Percentiles rank a stretch among this genome's conserved stretches.
Evolutionary conservation across 2,797 vertebrate species (phyloP).

Genomic region (Triplophysa yarkandensis): DNA sequence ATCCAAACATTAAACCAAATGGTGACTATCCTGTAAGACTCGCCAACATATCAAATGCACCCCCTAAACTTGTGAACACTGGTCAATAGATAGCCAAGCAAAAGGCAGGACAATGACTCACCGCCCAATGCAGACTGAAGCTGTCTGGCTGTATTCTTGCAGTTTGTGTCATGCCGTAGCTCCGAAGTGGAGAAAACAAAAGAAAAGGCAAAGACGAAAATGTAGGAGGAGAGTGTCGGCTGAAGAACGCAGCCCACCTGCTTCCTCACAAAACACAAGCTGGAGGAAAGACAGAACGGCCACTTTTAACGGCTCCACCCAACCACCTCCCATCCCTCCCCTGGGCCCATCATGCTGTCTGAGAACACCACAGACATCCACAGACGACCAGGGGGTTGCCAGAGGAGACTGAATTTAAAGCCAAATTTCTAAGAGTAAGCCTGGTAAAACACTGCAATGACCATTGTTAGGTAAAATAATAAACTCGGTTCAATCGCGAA

Average conservation of each 20-base stretch:
- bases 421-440: not conserved
- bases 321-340: conserved; percentile 36
- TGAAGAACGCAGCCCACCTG: conserved; percentile 53
- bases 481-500: not conserved
- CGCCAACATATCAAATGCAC: conserved; percentile 11
- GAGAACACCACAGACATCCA: conserved; percentile 34
- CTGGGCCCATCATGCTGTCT: conserved; percentile 33
- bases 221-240: not conserved
- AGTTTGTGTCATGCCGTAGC: conserved; percentile 17
- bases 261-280: conserved; percentile 42
- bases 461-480: not conserved
- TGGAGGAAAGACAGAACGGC: conserved; percentile 13
- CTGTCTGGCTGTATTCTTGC: conserved; percentile 32
- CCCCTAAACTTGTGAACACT: conserved; percentile 21
- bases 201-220: conserved; percentile 6
- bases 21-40: conserved; percentile 11
- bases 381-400: conserved; percentile 19
- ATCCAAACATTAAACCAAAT: not conserved
- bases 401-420: conserved; percentile 8
- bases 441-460: not conserved
- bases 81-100: not conserved
- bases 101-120: conserved; percentile 51
- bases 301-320: conserved; percentile 28
- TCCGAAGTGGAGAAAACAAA: conserved; percentile 5
- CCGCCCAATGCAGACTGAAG: conserved; percentile 32